A percentile compares a stretch with the other conserved stretches of the same genome.
phyloP scores from a whole-genome alignment of 2,888 invertebrate genomes.

The Andrena chrysosceles region DNA sequence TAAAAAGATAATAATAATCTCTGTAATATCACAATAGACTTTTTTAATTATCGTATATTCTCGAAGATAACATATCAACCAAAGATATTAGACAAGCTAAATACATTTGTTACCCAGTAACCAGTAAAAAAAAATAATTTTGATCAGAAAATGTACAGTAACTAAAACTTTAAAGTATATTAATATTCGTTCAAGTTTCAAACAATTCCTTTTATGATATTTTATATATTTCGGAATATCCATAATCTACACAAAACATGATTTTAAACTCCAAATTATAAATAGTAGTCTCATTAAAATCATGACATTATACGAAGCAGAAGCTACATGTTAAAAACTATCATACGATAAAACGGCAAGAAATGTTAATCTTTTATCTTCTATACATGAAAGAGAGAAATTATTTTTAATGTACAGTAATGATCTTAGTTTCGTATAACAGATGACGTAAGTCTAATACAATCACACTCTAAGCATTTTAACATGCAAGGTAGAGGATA shows the following conservation, averaged over 20 bases:
- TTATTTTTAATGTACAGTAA: slow-evolving; percentile 61
- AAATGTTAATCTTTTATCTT: slow-evolving; percentile 58
- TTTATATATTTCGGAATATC: background rate
- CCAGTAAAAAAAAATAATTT: background rate
- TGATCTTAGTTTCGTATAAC: slow-evolving; percentile 71
- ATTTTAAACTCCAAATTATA: slow-evolving; percentile 1
- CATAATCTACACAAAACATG: slow-evolving; percentile 7
- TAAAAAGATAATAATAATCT: background rate
- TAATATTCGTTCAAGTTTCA: too few species aligned
- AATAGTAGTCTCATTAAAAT: slow-evolving; percentile 42
- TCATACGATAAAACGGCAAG: slow-evolving; percentile 67
- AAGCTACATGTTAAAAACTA: slow-evolving; percentile 60
- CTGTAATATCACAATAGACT: background rate
- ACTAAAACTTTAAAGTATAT: too few species aligned
- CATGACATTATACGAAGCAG: slow-evolving; percentile 48
- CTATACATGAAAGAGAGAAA: slow-evolving; percentile 38
- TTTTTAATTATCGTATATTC: slow-evolving; percentile 1
- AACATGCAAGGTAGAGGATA: slow-evolving; percentile 78
- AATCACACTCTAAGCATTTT: slow-evolving; percentile 83
- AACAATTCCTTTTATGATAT: too few species aligned
- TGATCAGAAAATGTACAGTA: too few species aligned
- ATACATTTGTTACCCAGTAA: slow-evolving; percentile 2
- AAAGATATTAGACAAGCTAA: background rate
- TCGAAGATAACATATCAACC: background rate
- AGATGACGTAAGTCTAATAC: slow-evolving; percentile 82